Conservation (phyloP, 2,113 vertebrate species). For the Tor tambroides region DNA sequence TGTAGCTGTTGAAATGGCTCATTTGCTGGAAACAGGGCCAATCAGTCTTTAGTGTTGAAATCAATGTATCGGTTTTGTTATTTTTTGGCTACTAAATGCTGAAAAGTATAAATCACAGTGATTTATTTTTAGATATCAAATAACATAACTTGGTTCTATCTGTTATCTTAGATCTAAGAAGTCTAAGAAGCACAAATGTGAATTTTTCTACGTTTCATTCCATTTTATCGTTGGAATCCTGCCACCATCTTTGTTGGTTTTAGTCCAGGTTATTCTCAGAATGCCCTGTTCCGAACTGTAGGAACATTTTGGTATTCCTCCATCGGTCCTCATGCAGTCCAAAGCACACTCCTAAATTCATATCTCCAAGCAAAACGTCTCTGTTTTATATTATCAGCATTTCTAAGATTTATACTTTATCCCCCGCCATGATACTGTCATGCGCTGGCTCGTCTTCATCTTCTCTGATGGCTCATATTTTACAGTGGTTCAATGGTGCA, state of each 20-base stretch:
- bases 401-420: neutral
- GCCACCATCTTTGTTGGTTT: neutral
- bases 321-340: neutral
- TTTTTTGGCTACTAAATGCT: conserved; percentile 29
- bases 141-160: neutral
- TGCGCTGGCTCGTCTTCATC: neutral
- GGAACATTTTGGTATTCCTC: conserved; percentile 11
- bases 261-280: conserved; percentile 22
- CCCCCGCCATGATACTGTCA: neutral
- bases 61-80: conserved; percentile 29
- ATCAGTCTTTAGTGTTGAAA: neutral
- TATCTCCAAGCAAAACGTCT: conserved; percentile 11
- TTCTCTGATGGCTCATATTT: conserved; percentile 34
- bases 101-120: neutral
- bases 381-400: conserved; percentile 27
- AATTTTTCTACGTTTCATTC: neutral
- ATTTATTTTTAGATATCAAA: conserved; percentile 11
- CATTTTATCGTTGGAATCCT: neutral
- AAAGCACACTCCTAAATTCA: neutral
- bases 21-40: conserved; percentile 39
- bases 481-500: conserved; percentile 43
- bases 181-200: neutral
- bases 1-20: conserved; percentile 27
- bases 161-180: conserved; percentile 2
- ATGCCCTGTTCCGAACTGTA: neutral